Base-by-base conservation (phyloP, 2,797 vertebrate species). In the Peromyscus aztecus region DNA sequence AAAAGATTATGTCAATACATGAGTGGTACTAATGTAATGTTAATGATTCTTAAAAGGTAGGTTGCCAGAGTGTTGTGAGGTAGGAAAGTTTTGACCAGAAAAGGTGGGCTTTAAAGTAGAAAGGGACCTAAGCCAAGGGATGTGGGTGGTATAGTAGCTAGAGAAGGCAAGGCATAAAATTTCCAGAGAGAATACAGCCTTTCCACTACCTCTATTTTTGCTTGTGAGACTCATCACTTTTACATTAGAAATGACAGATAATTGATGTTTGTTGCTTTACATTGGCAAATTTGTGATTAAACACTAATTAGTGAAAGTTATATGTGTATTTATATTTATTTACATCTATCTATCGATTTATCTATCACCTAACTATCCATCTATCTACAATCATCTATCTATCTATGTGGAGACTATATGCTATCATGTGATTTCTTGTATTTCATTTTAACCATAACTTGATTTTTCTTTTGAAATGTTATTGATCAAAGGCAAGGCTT, bases 371-470 rank as follows among this genome's bases (percentile, higher is more conserved):
- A 65, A 31, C 63, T 65, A 65, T 65, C 27, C 24, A 29, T 67
- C 63, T 34, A n/a, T 61, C 59, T 61, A 23, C 27, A 31, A 57
- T 57, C 12, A 67, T 67, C 65, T 67, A 34, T 67, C 13, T 67
- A 14, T 34, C 29, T 67, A n/a, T 67, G 65, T 2, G 65, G 14
- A 67, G 65, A n/a, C 14, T 85, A 14, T n/a, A 23, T 71, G 5
- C 21, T 49, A 14, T 81, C 29, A 81, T 91, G 24, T 78, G 46
- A 71, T 24, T 91, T 84, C 73, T 87, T 31, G 83, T 65, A 73
- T 89, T 85, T 49, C 6, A 85, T 87, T 93, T 88, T 69, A 83
- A 34, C 40, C 81, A 4, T 75, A 31, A 82, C 31, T 82, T 94
- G 43, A 80, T 17, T 34, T 52, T 23, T 65, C 1, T 13, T 81